Evolutionary conservation across 2,888 invertebrate species (phyloP).

Genomic region (Eilema griseolum): DNA sequence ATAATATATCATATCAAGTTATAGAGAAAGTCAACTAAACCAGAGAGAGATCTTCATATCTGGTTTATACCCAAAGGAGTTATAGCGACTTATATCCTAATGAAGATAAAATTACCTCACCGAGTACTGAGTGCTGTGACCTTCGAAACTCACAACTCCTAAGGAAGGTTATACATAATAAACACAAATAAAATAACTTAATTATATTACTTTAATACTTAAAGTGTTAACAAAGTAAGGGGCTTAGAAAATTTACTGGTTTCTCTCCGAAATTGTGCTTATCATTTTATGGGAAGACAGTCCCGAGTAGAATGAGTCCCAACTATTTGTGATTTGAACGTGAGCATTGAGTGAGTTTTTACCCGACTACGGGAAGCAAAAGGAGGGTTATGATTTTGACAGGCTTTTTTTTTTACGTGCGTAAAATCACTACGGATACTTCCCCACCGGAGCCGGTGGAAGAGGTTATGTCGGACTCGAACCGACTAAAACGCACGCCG

Average conservation of each 20-base stretch:
- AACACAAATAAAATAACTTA: slow-evolving; percentile 26
- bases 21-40: not conserved
- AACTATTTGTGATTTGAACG: slow-evolving; percentile 22
- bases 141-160: slow-evolving; percentile 13
- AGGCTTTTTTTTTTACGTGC: too few species aligned
- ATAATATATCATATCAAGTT: not conserved
- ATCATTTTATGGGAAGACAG: slow-evolving; percentile 42
- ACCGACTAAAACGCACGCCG: too few species aligned
- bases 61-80: not conserved
- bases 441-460: too few species aligned
- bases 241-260: slow-evolving; percentile 41
- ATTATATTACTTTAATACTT: slow-evolving; percentile 40
- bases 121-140: not conserved
- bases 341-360: slow-evolving; percentile 6
- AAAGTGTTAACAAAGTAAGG: slow-evolving; percentile 38
- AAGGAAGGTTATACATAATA: slow-evolving; percentile 18
- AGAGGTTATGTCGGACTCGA: too few species aligned
- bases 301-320: slow-evolving; percentile 12
- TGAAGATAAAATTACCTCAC: slow-evolving; percentile 2
- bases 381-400: too few species aligned
- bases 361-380: too few species aligned
- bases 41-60: not conserved
- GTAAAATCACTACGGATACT: too few species aligned
- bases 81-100: too few species aligned
- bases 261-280: slow-evolving; percentile 38